phyloP scores from a whole-genome alignment of 2,113 vertebrate genomes.

The Bos taurus region DNA sequence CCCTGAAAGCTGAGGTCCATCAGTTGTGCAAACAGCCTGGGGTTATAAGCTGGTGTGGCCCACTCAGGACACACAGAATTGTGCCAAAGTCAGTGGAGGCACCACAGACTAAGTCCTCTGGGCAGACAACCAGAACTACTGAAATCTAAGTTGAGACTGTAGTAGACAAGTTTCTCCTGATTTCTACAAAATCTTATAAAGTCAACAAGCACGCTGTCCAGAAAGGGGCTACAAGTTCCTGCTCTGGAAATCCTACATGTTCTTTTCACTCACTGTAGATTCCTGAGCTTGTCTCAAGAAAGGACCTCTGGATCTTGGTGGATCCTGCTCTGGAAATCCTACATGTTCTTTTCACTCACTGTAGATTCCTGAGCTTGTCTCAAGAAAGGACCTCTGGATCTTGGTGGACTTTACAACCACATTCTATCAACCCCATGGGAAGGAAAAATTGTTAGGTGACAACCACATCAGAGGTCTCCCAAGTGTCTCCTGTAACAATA shows the following conservation, averaged over 20 bases:
- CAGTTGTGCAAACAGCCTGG: neutral
- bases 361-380: neutral
- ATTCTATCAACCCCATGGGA: neutral
- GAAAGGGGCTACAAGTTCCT: neutral
- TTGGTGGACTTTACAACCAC: neutral
- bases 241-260: neutral
- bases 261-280: neutral
- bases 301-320: neutral
- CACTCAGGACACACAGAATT: neutral
- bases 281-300: neutral
- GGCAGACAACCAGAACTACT: neutral
- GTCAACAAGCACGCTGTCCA: neutral
- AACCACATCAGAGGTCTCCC: neutral
- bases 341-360: neutral
- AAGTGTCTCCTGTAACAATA: neutral
- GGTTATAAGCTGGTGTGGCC: neutral
- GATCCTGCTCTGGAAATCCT: neutral
- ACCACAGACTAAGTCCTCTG: neutral
- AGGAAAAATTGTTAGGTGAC: neutral
- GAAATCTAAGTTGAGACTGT: neutral
- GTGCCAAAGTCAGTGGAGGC: fast-evolving
- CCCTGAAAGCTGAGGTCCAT: neutral
- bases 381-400: neutral
- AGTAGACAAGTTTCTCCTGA: neutral
- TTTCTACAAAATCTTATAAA: neutral